A percentile compares a stretch with the other conserved stretches of the same genome.
Conservation (phyloP, 1,140 invertebrate genomes). For the Drepana arcuata region DNA sequence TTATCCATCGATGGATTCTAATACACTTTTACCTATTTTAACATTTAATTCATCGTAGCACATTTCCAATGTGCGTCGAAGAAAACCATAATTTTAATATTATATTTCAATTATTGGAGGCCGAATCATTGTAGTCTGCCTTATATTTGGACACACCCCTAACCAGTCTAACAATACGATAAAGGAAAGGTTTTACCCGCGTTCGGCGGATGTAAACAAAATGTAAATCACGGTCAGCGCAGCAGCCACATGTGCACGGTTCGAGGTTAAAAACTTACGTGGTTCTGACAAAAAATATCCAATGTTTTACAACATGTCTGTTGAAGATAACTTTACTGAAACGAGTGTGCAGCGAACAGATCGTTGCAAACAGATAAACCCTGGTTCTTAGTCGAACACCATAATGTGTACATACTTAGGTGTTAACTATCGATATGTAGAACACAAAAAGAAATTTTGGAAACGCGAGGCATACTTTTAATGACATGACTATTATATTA, state of each 20-base stretch:
- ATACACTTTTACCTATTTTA: too few species aligned
- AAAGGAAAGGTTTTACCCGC: conserved; percentile 32
- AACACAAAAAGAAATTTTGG: not conserved
- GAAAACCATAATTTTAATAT: too few species aligned
- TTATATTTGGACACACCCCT: conserved; percentile 2
- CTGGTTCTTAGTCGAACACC: too few species aligned
- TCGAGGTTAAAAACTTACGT: conserved; percentile 39
- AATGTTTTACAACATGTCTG: conserved; percentile 39
- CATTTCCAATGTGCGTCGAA: not conserved
- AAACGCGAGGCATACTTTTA: not conserved
- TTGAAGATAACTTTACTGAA: conserved; percentile 28
- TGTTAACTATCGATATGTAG: too few species aligned
- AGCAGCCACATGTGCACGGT: conserved; percentile 38
- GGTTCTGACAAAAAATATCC: conserved; percentile 25
- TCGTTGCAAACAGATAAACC: conserved; percentile 15
- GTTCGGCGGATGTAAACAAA: conserved; percentile 54
- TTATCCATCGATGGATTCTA: too few species aligned
- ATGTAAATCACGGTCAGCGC: conserved; percentile 33
- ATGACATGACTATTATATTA: not conserved
- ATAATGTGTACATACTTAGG: too few species aligned
- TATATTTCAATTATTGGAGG: too few species aligned
- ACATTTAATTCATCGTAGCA: not conserved
- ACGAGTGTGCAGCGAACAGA: conserved; percentile 9
- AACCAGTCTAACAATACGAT: too few species aligned
- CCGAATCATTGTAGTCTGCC: not conserved